These are phyloP conservation scores for Antennarius maculatus DNA, from an alignment of 2,797 vertebrate species.

Conservation along the genomic window DNA sequence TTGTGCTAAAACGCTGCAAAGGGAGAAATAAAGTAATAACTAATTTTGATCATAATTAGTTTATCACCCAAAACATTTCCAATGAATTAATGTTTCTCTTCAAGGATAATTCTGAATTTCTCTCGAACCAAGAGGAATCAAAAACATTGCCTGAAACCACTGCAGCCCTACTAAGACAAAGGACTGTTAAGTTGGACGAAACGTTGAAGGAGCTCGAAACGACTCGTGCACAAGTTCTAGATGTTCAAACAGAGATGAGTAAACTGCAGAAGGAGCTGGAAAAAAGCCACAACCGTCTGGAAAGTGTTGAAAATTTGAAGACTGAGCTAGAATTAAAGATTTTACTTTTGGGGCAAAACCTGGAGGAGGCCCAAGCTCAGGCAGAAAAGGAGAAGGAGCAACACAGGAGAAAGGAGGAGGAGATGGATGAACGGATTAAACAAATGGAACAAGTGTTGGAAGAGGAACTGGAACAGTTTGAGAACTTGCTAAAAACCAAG, in stretches of 20 bases:
- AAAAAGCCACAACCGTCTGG: constrained; percentile 60
- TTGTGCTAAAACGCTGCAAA: background rate
- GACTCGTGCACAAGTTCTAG: constrained; percentile 52
- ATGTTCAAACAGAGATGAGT: constrained; percentile 64
- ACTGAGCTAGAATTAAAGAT: constrained; percentile 76
- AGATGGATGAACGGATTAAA: constrained; percentile 75
- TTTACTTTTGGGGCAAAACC: constrained; percentile 64
- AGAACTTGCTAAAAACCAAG: constrained; percentile 79
- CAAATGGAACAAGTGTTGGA: constrained; percentile 78
- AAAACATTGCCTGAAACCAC: constrained; percentile 62
- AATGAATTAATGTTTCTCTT: constrained; percentile 21
- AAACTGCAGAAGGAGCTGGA: constrained; percentile 73
- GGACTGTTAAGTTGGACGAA: constrained; percentile 58
- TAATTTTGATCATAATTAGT: background rate
- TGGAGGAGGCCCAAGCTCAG: constrained; percentile 73
- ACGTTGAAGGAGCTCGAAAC: constrained; percentile 57
- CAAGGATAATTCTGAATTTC: constrained; percentile 70
- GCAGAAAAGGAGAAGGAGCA: constrained; percentile 67
- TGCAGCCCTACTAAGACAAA: constrained; percentile 72
- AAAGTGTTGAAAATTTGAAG: constrained; percentile 72
- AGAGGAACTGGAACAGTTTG: constrained; percentile 81
- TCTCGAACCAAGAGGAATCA: constrained; percentile 74
- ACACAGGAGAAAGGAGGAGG: constrained; percentile 70
- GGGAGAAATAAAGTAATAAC: no score
- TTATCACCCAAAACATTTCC: background rate